phyloP scores from a whole-genome alignment of 1,140 invertebrate species.

The Druon quercuslanigerum region DNA sequence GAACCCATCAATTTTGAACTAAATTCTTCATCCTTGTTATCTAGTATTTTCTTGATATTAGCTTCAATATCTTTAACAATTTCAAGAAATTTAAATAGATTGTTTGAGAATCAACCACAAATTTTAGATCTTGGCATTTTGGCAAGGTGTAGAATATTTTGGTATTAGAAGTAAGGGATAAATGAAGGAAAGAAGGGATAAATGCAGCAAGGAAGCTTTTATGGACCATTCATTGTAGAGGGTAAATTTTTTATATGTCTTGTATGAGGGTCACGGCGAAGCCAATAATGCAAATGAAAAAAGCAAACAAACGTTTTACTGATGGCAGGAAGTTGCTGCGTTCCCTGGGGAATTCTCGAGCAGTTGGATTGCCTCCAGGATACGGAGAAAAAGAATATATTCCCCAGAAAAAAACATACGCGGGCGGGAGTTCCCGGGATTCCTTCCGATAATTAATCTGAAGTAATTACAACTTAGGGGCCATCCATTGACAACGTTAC shows the following conservation, averaged over 20 bases:
- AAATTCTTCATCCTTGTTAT: too few species aligned
- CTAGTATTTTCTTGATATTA: too few species aligned
- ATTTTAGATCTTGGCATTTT: too few species aligned
- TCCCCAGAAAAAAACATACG: neutral
- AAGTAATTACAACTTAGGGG: neutral
- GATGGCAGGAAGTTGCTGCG: constrained; percentile 22
- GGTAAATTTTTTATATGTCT: constrained; percentile 3
- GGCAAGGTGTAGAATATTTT: too few species aligned
- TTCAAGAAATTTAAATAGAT: too few species aligned
- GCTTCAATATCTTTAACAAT: too few species aligned
- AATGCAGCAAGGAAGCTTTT: neutral
- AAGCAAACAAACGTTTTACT: constrained; percentile 19
- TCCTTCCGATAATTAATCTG: neutral
- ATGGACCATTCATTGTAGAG: constrained; percentile 2
- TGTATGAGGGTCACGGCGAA: constrained; percentile 12
- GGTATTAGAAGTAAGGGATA: too few species aligned
- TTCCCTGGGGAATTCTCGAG: constrained; percentile 19
- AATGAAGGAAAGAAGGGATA: neutral
- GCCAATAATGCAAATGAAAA: constrained; percentile 24
- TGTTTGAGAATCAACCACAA: too few species aligned
- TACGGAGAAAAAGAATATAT: constrained; percentile 18
- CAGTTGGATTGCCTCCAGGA: constrained; percentile 17
- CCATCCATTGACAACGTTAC: too few species aligned
- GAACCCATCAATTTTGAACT: too few species aligned
- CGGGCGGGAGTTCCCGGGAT: neutral